Evolutionary conservation across 2,797 vertebrate genomes (phyloP).

Genomic region (Sparus aurata): DNA sequence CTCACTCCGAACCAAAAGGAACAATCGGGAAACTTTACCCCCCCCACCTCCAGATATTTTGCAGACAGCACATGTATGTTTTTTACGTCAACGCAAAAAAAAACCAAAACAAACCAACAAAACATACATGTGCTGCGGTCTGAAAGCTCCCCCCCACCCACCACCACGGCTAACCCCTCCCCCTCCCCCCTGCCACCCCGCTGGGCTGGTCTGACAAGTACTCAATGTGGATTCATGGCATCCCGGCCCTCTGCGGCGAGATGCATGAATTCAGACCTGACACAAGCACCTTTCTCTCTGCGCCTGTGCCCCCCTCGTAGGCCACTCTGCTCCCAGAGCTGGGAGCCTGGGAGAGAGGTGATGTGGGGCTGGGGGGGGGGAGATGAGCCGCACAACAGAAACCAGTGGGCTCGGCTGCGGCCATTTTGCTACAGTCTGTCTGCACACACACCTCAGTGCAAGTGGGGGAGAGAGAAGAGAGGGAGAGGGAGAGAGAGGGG

Average conservation of each 20-base stretch:
- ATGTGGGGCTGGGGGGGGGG: slow-evolving; percentile 7
- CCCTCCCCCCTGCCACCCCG: slow-evolving; percentile 44
- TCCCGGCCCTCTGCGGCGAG: slow-evolving; percentile 60
- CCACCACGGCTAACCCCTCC: slow-evolving; percentile 58
- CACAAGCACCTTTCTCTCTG: slow-evolving; percentile 45
- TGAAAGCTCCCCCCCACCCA: slow-evolving; percentile 50
- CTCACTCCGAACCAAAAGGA: slow-evolving; percentile 23
- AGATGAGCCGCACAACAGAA: slow-evolving; percentile 58
- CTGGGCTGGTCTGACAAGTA: slow-evolving; percentile 60
- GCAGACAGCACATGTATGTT: slow-evolving; percentile 78
- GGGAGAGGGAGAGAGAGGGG: slow-evolving; percentile 14
- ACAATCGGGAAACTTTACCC: slow-evolving; percentile 16
- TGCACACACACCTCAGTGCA: slow-evolving; percentile 73
- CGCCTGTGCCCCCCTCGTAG: slow-evolving; percentile 36
- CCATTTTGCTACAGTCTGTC: slow-evolving; percentile 84
- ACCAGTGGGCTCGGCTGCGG: slow-evolving; percentile 74
- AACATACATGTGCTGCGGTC: slow-evolving; percentile 83
- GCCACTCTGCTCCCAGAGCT: slow-evolving; percentile 47
- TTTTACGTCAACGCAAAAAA: slow-evolving; percentile 45
- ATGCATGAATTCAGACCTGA: slow-evolving; percentile 76
- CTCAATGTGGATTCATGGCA: slow-evolving; percentile 78
- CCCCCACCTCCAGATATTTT: slow-evolving; percentile 51
- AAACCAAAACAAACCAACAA: slow-evolving; percentile 49
- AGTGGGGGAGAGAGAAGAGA: slow-evolving; percentile 35
- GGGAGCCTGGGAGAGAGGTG: slow-evolving; percentile 31